A percentile compares a stretch with the other conserved stretches of the same genome.
Conservation (phyloP, 2,888 invertebrate species). For the Exephanes ischioxanthus region DNA sequence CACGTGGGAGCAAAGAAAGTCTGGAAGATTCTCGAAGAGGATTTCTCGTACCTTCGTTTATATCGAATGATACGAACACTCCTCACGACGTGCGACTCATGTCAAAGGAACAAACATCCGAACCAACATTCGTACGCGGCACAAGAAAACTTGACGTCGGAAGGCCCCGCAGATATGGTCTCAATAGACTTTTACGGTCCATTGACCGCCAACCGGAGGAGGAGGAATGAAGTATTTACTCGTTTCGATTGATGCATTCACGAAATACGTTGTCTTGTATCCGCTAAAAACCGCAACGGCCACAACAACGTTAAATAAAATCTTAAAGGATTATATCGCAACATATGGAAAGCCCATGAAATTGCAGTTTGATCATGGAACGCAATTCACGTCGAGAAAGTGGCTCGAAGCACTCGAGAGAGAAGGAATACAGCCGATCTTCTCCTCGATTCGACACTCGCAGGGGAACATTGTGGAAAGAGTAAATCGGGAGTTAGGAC, state of each 20-base stretch:
- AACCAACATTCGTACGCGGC: neutral
- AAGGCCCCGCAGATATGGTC: neutral
- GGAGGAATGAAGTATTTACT: neutral
- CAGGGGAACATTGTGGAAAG: too few species aligned
- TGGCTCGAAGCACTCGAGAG: too few species aligned
- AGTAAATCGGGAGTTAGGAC: too few species aligned
- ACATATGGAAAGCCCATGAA: too few species aligned
- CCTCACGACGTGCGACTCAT: neutral
- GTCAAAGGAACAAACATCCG: neutral
- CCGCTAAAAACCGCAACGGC: neutral
- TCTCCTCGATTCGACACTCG: too few species aligned
- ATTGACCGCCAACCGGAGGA: neutral
- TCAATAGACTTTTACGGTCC: neutral
- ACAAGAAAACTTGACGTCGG: neutral
- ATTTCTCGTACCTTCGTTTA: neutral
- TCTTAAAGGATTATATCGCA: too few species aligned
- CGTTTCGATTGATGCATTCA: neutral
- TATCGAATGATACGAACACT: neutral
- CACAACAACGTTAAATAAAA: neutral
- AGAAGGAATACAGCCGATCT: too few species aligned
- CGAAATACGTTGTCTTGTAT: neutral
- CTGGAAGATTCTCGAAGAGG: neutral
- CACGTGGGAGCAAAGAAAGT: constrained; percentile 3
- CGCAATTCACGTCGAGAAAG: neutral
- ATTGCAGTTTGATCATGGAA: neutral